Evolutionary conservation across 2,888 invertebrate genomes (phyloP), one percentile per base, ranked within the genome.

Genomic region (Chrysotoxum bicinctum): DNA sequence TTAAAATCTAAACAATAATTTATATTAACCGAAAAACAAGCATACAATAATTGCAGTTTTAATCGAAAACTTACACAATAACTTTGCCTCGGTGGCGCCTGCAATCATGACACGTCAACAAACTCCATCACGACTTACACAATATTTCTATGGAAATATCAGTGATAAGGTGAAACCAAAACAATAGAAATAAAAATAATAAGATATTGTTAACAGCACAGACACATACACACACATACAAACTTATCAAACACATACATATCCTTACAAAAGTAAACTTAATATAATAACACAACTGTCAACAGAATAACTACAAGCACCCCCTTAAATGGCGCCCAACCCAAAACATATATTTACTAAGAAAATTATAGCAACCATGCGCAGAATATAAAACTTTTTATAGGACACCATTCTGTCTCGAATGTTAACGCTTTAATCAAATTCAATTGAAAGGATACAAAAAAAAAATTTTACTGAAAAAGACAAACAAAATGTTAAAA

Each of bases 81-180:
- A 12, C 19, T 21, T 48, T 12, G 14, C 14, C 66, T 70, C 60
- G 50, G 74, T 48, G 14, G 52, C 35, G 50, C n/a, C 2, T 19
- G 21, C 54, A 64, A 35, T 37, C 23, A 21, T 21, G 12, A 50
- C 75, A 75, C 58, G 75, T 58, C 66, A 80, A 66, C 19, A 70
- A 75, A 70, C 69, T 56, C 50, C 37, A 48, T 60, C 66, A 35
- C 10, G 43, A 40, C 23, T 32, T 26, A 48, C 9, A 64, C 37
- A 50, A 56, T 19, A 87, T 87, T 83, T 84, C 83, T 87, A 83
- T 87, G 87, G 83, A 86, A 87, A 87, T 87, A 87, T 72, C 87
- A 74, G 80, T 83, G 87, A 80, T 64, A 68, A 64, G 83, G 58
- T 35, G 50, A 58, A 45, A 78, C 72, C 74, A 80, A 86, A 78